Conservation (phyloP, 2,113 vertebrate genomes). For the Campylorhamphus procurvoides region DNA sequence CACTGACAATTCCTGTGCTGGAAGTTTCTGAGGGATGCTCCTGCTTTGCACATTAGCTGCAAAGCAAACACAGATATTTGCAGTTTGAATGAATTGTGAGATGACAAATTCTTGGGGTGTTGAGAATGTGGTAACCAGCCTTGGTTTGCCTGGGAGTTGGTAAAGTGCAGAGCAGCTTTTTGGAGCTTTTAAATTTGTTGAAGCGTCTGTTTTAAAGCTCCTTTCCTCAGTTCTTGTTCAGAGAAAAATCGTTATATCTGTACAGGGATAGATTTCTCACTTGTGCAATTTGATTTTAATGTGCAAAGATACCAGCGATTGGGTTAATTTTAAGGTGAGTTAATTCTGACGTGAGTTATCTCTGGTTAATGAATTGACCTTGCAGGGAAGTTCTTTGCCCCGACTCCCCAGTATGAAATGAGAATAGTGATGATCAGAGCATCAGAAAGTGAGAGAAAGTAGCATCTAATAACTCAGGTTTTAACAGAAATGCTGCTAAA, state of each 20-base stretch:
- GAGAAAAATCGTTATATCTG: neutral
- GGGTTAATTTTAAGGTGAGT: neutral
- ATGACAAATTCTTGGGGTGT: neutral
- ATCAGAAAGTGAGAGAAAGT: neutral
- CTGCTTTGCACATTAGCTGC: neutral
- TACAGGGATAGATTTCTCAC: neutral
- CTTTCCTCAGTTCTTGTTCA: neutral
- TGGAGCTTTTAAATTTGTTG: neutral
- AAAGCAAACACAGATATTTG: rapidly evolving
- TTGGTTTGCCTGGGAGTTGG: neutral
- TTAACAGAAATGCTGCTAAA: neutral
- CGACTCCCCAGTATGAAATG: neutral
- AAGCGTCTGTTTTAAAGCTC: no score
- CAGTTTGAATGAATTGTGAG: neutral
- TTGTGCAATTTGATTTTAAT: neutral
- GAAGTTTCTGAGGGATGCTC: neutral
- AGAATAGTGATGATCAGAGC: neutral
- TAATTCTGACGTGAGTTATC: neutral
- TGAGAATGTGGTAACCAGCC: neutral
- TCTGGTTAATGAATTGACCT: neutral
- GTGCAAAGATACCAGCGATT: neutral
- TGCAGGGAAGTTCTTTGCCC: neutral
- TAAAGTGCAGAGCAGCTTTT: neutral
- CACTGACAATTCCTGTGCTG: neutral
- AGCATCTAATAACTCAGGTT: neutral